phyloP scores from a whole-genome alignment of 2,113 vertebrate genomes.

The Ceuthmochares aereus region DNA sequence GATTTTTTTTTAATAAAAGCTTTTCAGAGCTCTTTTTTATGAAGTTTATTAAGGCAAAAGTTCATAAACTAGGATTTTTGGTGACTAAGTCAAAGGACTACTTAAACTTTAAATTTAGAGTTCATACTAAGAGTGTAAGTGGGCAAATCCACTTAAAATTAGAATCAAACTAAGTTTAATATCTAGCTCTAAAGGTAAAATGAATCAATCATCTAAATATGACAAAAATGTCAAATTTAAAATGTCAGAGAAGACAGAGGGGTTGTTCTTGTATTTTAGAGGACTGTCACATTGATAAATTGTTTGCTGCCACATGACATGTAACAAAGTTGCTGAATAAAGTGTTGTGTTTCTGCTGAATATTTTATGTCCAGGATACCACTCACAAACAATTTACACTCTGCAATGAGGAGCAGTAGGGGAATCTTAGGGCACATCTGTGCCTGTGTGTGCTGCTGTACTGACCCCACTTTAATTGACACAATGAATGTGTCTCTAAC shows the following conservation, averaged over 20 bases:
- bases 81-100: background rate
- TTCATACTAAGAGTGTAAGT: background rate
- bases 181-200: background rate
- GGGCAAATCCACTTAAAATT: background rate
- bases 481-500: accelerated
- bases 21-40: background rate
- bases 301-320: background rate
- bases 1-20: background rate
- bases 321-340: background rate
- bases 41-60: background rate
- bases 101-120: background rate
- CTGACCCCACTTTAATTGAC: background rate
- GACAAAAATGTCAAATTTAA: background rate
- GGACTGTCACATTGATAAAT: background rate
- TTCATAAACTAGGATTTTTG: background rate
- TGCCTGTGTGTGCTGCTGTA: too few relatives aligned
- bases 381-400: background rate
- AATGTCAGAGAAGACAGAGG: background rate
- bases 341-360: background rate
- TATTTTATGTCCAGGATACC: background rate
- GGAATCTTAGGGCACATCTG: accelerated
- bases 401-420: background rate
- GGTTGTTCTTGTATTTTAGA: background rate
- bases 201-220: background rate
- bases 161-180: background rate